Base-by-base conservation (phyloP, 2,113 vertebrate genomes). In the Anhinga anhinga region DNA sequence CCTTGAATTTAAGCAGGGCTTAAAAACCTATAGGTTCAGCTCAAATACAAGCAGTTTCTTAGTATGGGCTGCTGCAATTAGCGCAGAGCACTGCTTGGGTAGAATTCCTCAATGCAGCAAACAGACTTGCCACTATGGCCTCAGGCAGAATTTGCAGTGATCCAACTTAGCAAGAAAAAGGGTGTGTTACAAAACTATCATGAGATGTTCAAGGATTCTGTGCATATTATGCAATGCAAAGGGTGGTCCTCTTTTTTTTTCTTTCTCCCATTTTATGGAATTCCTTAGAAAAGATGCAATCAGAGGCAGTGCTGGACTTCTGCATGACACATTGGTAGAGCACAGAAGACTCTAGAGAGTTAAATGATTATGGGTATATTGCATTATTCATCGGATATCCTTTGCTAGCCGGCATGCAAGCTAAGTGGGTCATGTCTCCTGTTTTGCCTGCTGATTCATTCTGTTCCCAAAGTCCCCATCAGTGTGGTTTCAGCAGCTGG, bases 381-480 rank as follows among this genome's bases (percentile, higher is more conserved):
- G n/a, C 52, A 89, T 96, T 91, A 93, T 82, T 96, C 84, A 74
- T 47, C 0, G 6, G 62, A 25, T 18, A 80, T 69, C 89, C 86
- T 78, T n/a, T 50, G 52, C 61, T 6, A 69, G 77, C 59, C 81
- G 71, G 63, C 72, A 18, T 45, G 61, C 45, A 20, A 40, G 69
- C 73, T 73, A 91, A 94, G 66, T 66, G 91, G 93, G 87, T 93
- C 95, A 87, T 4, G 2, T 15, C 86, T 92, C 55, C 91, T 95
- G 86, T 76, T 91, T 89, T 95, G 88, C 83, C 72, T 95, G 2
- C 69, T 82, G 93, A 92, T 73, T 82, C 91, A 82, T n/a, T 71
- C 80, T 47, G 59, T 45, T 88, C 91, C 89, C 80, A 23, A 47
- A 36, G 79, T 73, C 27, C 63, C 63, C 27, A 18, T 3, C 53